Conservation (phyloP, 2,797 vertebrate species). For the Esox masquinongy region DNA sequence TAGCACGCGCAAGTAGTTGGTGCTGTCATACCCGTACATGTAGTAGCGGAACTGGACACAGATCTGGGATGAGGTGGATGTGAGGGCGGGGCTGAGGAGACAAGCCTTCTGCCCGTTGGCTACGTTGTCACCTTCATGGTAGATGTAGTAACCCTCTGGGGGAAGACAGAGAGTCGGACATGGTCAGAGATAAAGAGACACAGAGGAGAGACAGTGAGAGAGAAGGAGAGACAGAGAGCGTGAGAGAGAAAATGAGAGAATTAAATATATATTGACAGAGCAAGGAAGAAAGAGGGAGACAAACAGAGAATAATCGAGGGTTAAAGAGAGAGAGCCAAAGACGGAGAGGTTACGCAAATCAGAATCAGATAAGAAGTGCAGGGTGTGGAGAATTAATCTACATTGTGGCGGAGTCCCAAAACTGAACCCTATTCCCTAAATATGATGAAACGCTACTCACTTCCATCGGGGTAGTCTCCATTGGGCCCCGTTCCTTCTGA, state of each 20-base stretch:
- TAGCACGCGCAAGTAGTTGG: constrained; percentile 67
- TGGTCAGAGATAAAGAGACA: neutral
- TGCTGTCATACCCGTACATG: constrained; percentile 69
- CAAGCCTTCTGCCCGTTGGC: constrained; percentile 53
- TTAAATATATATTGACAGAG: constrained; percentile 12
- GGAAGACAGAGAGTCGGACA: constrained; percentile 22
- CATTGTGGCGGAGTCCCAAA: neutral
- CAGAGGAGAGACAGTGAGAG: neutral
- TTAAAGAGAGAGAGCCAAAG: neutral
- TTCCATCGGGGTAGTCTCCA: constrained; percentile 78
- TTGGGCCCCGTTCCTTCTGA: constrained; percentile 64
- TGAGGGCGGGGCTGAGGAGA: constrained; percentile 71
- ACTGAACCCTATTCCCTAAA: neutral
- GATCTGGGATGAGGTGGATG: constrained; percentile 49
- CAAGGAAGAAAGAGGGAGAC: neutral
- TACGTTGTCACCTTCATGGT: constrained; percentile 74
- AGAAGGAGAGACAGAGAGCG: neutral
- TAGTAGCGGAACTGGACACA: constrained; percentile 79
- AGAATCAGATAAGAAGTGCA: neutral
- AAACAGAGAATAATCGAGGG: neutral
- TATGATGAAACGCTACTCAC: constrained; percentile 59
- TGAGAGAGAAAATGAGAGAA: constrained; percentile 16
- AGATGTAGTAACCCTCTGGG: constrained; percentile 78
- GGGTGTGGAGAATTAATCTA: neutral
- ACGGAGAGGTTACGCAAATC: neutral